These are phyloP conservation scores for Polietes domitor DNA, from an alignment of 2,888 invertebrate genomes.

Conservation along the genomic window DNA sequence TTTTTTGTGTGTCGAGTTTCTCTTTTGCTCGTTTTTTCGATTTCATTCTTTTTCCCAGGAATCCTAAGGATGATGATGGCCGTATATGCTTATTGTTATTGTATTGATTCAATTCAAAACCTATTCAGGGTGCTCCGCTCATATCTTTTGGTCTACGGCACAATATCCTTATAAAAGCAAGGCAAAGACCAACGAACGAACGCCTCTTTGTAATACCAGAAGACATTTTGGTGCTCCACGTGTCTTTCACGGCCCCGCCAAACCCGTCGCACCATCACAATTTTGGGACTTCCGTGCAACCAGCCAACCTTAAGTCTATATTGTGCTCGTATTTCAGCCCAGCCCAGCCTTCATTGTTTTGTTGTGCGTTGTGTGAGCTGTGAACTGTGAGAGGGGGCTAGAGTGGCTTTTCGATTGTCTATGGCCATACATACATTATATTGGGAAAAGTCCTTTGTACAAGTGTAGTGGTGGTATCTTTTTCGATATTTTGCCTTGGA, in stretches of 20 bases:
- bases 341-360: slow-evolving; percentile 51
- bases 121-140: slow-evolving; percentile 44
- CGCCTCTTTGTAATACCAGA: slow-evolving; percentile 48
- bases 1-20: slow-evolving; percentile 24
- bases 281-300: neutral
- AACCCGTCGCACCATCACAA: neutral
- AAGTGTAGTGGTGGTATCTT: neutral
- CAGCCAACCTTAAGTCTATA: slow-evolving; percentile 46
- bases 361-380: slow-evolving; percentile 19
- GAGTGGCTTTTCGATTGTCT: slow-evolving; percentile 22
- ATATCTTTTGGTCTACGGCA: slow-evolving; percentile 16
- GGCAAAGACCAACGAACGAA: slow-evolving; percentile 24
- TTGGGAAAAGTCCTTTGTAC: slow-evolving; percentile 2
- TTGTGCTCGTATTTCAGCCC: slow-evolving; percentile 46
- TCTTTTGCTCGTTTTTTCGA: slow-evolving; percentile 34
- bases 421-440: slow-evolving; percentile 11
- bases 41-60: slow-evolving; percentile 25
- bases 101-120: slow-evolving; percentile 66
- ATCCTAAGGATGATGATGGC: slow-evolving; percentile 34
- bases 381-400: neutral
- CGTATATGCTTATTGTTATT: slow-evolving; percentile 59
- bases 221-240: neutral
- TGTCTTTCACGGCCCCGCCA: neutral
- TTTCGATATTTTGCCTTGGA: slow-evolving; percentile 3
- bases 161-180: slow-evolving; percentile 50